Evolutionary conservation across 2,888 invertebrate genomes (phyloP).

Genomic region (Tachina fera): DNA sequence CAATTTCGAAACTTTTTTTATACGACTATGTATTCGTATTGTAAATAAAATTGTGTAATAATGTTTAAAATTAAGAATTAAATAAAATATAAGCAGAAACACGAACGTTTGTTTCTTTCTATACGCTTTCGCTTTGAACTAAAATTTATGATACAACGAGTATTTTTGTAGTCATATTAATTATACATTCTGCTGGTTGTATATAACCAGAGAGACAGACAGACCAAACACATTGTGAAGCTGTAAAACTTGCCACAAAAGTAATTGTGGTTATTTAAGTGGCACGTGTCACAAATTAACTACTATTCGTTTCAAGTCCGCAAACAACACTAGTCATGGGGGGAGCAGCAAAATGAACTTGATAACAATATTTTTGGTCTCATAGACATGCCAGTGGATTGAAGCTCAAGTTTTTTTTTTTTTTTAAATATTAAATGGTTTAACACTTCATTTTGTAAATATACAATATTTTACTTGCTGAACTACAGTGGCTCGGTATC

Average conservation of each 20-base stretch:
- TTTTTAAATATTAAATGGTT: too few species aligned
- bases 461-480: too few species aligned
- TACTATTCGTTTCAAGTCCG: not conserved
- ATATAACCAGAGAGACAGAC: not conserved
- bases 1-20: not conserved
- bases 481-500: too few species aligned
- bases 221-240: not conserved
- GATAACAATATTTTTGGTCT: not conserved
- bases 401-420: too few species aligned
- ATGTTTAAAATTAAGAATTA: conserved; percentile 22
- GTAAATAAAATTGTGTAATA: conserved; percentile 13
- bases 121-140: not conserved
- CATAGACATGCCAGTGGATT: too few species aligned
- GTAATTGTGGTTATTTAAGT: conserved; percentile 14
- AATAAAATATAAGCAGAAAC: not conserved
- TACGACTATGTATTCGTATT: not conserved
- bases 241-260: not conserved
- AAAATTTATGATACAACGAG: not conserved
- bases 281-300: conserved; percentile 43
- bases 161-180: not conserved
- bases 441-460: too few species aligned
- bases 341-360: not conserved
- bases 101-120: not conserved
- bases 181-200: not conserved
- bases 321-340: not conserved